Percentiles rank a stretch among this genome's conserved stretches.
Conservation (phyloP, 2,888 invertebrate species). For the Lasioglossum figueresi region DNA sequence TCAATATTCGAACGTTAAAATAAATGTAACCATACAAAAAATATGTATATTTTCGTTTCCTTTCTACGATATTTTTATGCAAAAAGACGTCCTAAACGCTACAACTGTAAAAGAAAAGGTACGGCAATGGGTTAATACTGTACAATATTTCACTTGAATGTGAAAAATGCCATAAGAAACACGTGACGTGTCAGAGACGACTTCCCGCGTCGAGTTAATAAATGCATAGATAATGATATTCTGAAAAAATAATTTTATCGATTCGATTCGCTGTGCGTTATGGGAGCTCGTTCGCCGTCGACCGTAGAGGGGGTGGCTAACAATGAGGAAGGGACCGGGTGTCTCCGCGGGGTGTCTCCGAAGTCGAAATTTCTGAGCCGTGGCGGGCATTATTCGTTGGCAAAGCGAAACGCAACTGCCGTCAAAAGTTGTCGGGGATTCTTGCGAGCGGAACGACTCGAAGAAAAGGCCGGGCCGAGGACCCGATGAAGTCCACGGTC, state of each 20-base stretch:
- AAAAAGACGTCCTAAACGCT: too few species aligned
- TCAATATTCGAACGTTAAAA: too few species aligned
- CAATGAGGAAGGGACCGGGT: not conserved
- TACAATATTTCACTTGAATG: not conserved
- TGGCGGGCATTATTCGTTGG: not conserved
- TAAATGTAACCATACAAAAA: too few species aligned
- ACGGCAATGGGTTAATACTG: not conserved
- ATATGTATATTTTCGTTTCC: too few species aligned
- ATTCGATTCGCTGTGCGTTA: not conserved
- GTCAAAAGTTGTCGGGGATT: not conserved
- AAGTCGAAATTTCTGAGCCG: conserved; percentile 1
- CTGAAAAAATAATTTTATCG: not conserved
- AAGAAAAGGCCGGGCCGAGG: conserved; percentile 9
- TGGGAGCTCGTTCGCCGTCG: not conserved
- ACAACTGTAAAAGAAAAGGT: too few species aligned
- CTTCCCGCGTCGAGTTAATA: not conserved
- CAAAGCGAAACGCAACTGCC: not conserved
- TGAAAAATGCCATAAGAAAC: not conserved
- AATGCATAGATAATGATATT: not conserved
- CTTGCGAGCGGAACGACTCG: conserved; percentile 1
- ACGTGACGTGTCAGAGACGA: not conserved
- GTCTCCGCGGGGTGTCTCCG: not conserved
- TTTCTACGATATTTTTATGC: too few species aligned
- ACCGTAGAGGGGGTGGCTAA: not conserved
- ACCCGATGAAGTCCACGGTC: not conserved